Evolutionary conservation across 2,888 invertebrate genomes (phyloP).

Genomic region (Nomada ferruginata): DNA sequence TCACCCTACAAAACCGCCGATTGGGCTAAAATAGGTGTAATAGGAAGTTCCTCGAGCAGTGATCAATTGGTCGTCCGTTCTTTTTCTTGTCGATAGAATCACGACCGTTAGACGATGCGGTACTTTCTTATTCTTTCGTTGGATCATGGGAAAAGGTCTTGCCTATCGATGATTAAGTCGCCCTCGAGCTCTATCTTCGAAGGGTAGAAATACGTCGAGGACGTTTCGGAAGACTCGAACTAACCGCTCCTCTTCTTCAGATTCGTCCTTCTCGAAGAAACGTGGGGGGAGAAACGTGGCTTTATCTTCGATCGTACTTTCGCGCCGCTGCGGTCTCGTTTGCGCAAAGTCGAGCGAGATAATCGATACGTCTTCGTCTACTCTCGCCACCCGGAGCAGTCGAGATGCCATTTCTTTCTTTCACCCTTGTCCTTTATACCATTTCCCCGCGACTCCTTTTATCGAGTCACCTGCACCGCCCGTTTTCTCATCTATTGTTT

Average conservation of each 20-base stretch:
- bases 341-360: constrained; percentile 73
- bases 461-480: constrained; percentile 26
- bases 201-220: constrained; percentile 55
- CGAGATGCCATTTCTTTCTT: constrained; percentile 60
- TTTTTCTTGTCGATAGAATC: constrained; percentile 39
- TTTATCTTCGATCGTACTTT: constrained; percentile 74
- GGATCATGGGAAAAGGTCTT: constrained; percentile 38
- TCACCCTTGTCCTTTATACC: constrained; percentile 42
- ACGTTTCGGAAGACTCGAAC: constrained; percentile 32
- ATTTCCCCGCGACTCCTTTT: constrained; percentile 18
- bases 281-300: constrained; percentile 55
- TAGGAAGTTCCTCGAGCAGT: constrained; percentile 13
- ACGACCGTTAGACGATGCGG: constrained; percentile 53
- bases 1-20: constrained; percentile 10
- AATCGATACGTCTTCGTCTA: constrained; percentile 75
- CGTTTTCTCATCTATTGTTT: too few species aligned
- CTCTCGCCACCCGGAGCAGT: constrained; percentile 59
- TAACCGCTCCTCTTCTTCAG: constrained; percentile 7
- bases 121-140: constrained; percentile 47
- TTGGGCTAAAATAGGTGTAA: neutral
- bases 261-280: constrained; percentile 22
- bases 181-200: constrained; percentile 68
- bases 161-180: constrained; percentile 68
- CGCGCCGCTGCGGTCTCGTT: constrained; percentile 73
- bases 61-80: constrained; percentile 8